Base-by-base conservation (phyloP, 2,113 vertebrate genomes). In the Aphyosemion australe region DNA sequence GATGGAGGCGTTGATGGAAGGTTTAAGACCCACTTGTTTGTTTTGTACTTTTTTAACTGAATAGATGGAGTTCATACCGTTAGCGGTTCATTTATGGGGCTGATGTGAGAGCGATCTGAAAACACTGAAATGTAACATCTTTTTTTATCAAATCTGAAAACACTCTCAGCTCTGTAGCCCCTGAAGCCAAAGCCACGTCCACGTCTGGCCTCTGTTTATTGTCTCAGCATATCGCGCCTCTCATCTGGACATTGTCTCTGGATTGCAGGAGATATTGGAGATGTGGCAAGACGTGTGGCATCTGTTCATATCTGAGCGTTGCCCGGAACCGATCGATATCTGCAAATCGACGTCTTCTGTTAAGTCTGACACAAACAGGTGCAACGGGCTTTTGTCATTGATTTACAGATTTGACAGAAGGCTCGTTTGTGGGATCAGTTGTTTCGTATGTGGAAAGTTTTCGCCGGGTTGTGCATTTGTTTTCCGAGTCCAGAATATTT, bases 231-330 rank as follows among this genome's bases (percentile, higher is more conserved):
- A 73, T 78, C 60, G 60, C 80, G 55, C 58, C 50, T 32, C 43
- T 64, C 54, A 57, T 79, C 78, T 65, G 67, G 74, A 77, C 57
- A 51, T 73, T 51, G 64, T 76, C 72, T 61, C 65, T 15, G 64
- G 61, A 49, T 51, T 62, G 73, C 51, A 51, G 56, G 61, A 69
- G 71, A 72, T 85, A 87, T 83, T 50, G 79, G 69, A 73, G 75
- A 88, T 84, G 75, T 87, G 77, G 79, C 83, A 65, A 69, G 71
- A 72, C 75, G 49, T 41, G 45, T 41, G 34, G 13, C 73, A 56
- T 83, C 63, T 26, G 13, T 61, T 84, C 39, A 75, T 63, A 64
- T 82, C 76, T 77, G 81, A 10, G 15, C 58, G 71, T 72, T 64
- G 76, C 83, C 72, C 57, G 50, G 60, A 61, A 48, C 61, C 59